Evolutionary conservation across 2,797 vertebrate species (phyloP), one percentile per base, ranked within the genome.

Genomic region (Mycteria americana): DNA sequence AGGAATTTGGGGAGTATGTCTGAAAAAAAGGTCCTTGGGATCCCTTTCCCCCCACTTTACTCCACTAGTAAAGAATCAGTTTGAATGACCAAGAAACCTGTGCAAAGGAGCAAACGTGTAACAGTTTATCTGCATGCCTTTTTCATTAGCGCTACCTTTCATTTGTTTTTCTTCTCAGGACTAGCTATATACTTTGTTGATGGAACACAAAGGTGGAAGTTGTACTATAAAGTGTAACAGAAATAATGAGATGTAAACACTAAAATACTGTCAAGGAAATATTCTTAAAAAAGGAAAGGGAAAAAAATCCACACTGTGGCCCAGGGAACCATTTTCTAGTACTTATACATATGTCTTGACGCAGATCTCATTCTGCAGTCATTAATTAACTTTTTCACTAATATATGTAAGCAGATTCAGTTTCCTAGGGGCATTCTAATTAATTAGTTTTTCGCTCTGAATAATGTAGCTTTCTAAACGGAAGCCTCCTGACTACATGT

Each of bases 331-430:
- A 75, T 84, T 81, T 82, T 79, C 31, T n/a, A 56, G 70, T 41
- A 68, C 39, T 94, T 92, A 83, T 70, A 96, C 86, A 62, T 89
- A 95, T 92, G 96, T 92, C 91, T 95, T 86, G 73, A 95, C 12
- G 45, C 67, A 93, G 96, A 95, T 97, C 97, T 97, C 57, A 69
- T 95, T 98, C 97, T 97, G 95, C 89, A 94, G 95, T 98, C 97
- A 98, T 98, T 98, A 98, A 98, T 98, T 98, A 98, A 97, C 96
- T 97, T 98, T 97, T 96, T 96, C 93, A 95, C 94, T 96, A 98
- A 97, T 95, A 93, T 89, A 96, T 97, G 97, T 97, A 97, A 98
- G 96, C 95, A 97, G 96, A 96, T 95, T 97, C 95, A 79, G 95
- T 93, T 95, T 98, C 97, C 97, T 98, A 92, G 95, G 97, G 97